Conservation (phyloP, 2,113 vertebrate species). For the Crotalus horridus region DNA sequence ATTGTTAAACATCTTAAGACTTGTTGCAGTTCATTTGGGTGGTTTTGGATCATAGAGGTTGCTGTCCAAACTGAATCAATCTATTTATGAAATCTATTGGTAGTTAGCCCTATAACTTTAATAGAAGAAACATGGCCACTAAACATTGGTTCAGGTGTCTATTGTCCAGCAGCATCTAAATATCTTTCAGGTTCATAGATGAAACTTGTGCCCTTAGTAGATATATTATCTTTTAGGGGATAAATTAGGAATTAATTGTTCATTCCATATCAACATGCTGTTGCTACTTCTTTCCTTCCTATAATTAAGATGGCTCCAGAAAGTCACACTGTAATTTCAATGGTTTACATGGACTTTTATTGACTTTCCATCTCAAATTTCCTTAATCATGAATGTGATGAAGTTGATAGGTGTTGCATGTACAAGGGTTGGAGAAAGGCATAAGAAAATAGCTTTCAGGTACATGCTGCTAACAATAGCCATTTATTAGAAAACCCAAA, state of each 20-base stretch:
- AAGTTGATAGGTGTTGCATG: not conserved
- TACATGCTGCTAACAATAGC: not conserved
- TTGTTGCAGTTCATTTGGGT: not conserved
- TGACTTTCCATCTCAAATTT: not conserved
- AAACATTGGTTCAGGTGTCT: not conserved
- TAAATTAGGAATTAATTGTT: not conserved
- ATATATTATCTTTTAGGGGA: not conserved
- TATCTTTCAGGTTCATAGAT: not conserved
- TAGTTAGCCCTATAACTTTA: not conserved
- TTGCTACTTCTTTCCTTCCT: not conserved
- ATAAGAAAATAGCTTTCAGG: not conserved
- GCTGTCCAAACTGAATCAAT: not conserved
- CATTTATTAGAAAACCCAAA: not conserved
- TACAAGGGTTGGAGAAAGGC: not conserved
- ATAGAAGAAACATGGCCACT: not conserved
- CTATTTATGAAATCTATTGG: not conserved
- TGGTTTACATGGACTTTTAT: not conserved
- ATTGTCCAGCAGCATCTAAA: not conserved
- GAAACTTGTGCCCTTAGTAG: not conserved
- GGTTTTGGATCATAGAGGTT: not conserved
- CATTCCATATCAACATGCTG: not conserved
- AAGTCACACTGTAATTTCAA: not conserved
- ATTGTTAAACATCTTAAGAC: not conserved
- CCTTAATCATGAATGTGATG: not conserved
- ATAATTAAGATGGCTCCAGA: not conserved